Evolutionary conservation across 2,888 invertebrate genomes (phyloP).

Genomic region (Metallyticus violacea): DNA sequence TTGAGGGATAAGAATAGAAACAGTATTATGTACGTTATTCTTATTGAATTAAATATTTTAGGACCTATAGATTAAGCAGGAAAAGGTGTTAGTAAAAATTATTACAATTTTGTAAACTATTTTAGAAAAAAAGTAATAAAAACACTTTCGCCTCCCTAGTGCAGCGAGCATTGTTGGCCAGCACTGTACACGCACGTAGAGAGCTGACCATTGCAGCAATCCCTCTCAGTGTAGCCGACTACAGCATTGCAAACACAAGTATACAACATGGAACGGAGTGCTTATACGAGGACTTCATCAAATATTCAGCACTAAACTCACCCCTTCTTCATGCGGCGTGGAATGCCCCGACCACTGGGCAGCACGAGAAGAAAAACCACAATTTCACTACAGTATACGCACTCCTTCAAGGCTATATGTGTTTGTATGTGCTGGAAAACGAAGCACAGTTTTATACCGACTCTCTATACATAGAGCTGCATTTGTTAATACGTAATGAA

Average conservation of each 20-base stretch:
- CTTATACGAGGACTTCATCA: conserved; percentile 7
- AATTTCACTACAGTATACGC: neutral
- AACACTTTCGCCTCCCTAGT: too few relatives aligned
- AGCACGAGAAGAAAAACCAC: neutral
- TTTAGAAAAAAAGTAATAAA: too few relatives aligned
- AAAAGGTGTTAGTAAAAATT: too few relatives aligned
- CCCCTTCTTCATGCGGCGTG: neutral
- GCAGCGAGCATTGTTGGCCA: neutral
- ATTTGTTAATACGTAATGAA: neutral
- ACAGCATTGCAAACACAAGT: neutral
- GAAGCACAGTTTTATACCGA: neutral
- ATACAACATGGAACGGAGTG: neutral
- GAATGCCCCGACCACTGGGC: neutral
- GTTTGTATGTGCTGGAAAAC: neutral
- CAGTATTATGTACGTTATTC: too few relatives aligned
- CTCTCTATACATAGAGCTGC: neutral
- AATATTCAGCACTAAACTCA: neutral
- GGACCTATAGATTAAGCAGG: too few relatives aligned
- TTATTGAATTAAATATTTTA: too few relatives aligned
- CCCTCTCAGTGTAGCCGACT: too few relatives aligned
- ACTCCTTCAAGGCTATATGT: neutral
- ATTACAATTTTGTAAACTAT: too few relatives aligned
- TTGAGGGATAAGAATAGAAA: too few relatives aligned
- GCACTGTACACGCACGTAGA: neutral
- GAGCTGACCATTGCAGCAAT: neutral